A percentile compares a stretch with the other conserved stretches of the same genome.
phyloP scores from a whole-genome alignment of 2,113 vertebrate genomes.

The Regulus satrapa region DNA sequence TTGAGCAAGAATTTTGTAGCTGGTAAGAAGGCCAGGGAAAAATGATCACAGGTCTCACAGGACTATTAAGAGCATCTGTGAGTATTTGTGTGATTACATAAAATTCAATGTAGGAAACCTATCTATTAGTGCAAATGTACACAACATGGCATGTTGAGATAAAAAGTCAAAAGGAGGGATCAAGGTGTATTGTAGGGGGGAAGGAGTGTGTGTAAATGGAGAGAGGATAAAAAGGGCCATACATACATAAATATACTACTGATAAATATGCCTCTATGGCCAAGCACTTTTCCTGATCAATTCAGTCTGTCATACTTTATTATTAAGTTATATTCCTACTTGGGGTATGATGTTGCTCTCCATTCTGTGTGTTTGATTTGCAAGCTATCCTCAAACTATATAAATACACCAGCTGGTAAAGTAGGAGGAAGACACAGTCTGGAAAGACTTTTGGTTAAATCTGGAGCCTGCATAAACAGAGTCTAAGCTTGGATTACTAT shows the following conservation, averaged over 20 bases:
- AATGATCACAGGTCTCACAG: neutral
- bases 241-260: neutral
- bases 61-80: neutral
- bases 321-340: neutral
- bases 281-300: neutral
- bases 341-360: neutral
- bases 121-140: neutral
- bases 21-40: neutral
- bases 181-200: accelerated
- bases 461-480: neutral
- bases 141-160: neutral
- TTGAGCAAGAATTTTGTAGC: neutral
- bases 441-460: neutral
- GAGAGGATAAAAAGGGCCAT: neutral
- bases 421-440: neutral
- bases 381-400: neutral
- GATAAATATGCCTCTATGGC: neutral
- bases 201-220: neutral
- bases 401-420: neutral
- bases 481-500: neutral
- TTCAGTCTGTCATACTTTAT: neutral
- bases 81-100: neutral
- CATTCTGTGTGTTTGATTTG: neutral
- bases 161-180: neutral
- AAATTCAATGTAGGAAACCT: neutral